Evolutionary conservation across 2,113 vertebrate species (phyloP), one percentile per base, ranked within the genome.

Genomic region (Mormyrus lacerda): DNA sequence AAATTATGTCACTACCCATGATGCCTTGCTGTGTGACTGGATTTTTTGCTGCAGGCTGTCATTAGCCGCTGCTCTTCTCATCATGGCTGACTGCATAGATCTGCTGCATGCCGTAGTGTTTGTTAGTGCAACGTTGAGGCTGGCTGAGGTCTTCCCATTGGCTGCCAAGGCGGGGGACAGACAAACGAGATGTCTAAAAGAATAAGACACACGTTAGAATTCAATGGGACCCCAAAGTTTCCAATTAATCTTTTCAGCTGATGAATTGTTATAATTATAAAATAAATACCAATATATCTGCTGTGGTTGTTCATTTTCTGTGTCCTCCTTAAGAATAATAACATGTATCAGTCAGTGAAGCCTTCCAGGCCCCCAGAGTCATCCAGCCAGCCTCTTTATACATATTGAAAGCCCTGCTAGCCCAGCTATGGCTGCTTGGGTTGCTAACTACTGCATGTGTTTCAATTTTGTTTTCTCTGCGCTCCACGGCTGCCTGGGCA

Each of bases 381-480:
- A 35, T 1, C n/a, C 47, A 11, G 44, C 47, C 82, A 47, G 79
- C 48, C 58, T 31, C 85, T 65, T 7, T 86, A 87, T 69, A 89
- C 88, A 13, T 17, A 86, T 50, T 76, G 89, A 88, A 87, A 92
- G 90, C 83, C 89, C 91, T 87, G 89, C 92, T 93, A 50, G 93
- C 79, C 45, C 87, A 82, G 65, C 85, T 91, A 61, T 91, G 90
- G 91, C 93, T 93, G 92, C 95, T 94, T 94, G 88, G 93, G 91
- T 48, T 93, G 90, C 93, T 96, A 93, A 95, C 93, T 93, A 94
- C 93, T 92, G 91, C 96, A 94, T 94, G 95, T 97, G 94, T 97
- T 97, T 95, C 94, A 97, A 97, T 96, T 95, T 94, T 96, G 95
- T 96, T 94, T 93, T 92, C 76, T 94, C 95, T 96, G 94, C 94